Base-by-base conservation (phyloP, 1,140 invertebrate species). In the Antheraea pernyi region DNA sequence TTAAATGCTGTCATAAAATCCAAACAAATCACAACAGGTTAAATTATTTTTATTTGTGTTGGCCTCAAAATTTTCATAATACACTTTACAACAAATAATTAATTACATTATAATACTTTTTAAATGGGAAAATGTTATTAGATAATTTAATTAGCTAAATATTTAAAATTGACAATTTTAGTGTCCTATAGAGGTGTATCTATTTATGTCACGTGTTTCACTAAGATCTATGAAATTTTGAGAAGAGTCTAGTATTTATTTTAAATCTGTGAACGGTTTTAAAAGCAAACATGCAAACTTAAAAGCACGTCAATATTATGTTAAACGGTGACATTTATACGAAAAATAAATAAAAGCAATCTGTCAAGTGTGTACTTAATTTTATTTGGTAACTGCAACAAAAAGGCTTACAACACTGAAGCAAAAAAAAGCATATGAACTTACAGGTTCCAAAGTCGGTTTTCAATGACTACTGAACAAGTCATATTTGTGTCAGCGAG, bases 351-450 rank as follows among this genome's bases (percentile, higher is more conserved):
- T 22, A 61, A 61, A 61, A 30, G 30, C 19, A 16, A 61, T 42
- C 39, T 4, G 16, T 61, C 19, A 22, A 22, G 60, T 22, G 60
- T 86, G 81, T 84, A 88, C 80, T 84, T 86, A 87, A 80, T 80
- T 85, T 91, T 88, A 89, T 91, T 89, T 91, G 88, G 88, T 89
- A 91, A 89, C 86, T 86, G 81, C 81, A 81, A 84, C 76, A 83
- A 83, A 80, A 79, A 84, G 79, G 78, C 74, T 77, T 76, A 83
- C 78, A 87, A 80, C 82, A 76, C 73, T 58, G 75, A 82, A 80
- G 76, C 75, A 73, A 80, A 82, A 79, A 67, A 71, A 39, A 53
- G 46, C 46, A 53, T 53, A 53, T 19, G 58, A 65, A 70, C 53
- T 65, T 46, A 62, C 64, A 67, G 67, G 30, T 65, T 53, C 6